Evolutionary conservation across 2,888 invertebrate genomes (phyloP), one percentile per base, ranked within the genome.

Genomic region (Trichopria drosophilae): DNA sequence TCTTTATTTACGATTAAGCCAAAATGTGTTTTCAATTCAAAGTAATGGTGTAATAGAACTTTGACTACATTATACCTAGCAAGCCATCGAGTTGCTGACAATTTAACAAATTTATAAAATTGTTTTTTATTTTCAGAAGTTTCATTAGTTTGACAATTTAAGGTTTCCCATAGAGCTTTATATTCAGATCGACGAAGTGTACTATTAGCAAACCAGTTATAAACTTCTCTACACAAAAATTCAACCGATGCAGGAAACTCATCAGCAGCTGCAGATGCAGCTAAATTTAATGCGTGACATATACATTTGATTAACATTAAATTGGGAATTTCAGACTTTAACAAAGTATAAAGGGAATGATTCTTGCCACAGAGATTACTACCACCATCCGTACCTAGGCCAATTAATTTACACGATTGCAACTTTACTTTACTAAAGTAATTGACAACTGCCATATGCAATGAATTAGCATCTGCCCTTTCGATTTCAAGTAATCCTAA

Each of bases 351-450:
- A 13, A 64, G 31, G 7, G 61, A 63, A 52, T 64, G 46, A 20
- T 62, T 48, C 42, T 53, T 46, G 2, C 62, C 63, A 47, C 59
- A 60, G 4, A 63, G 42, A 44, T 57, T 58, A 19, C 35, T 56
- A 2, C 58, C 65, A 6, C 62, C 62, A 56, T 63, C 60, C 12
- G 62, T 62, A 4, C 65, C 62, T n/a, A 65, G 12, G 4, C 60
- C 60, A 9, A 60, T 54, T 10, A 61, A 35, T 40, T 60, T 57
- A 16, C 29, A 19, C 29, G n/a, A n/a, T n/a, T n/a, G 41, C 13
- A 41, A 26, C 13, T 41, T 41, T 3, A 28, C 22, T 18, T 57
- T 41, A 7, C 47, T 20, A 1, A 57, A 26, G 19, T 50, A 36
- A 4, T 37, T 15, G 9, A 12, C 35, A 3, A 51, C 19, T 10